Base-by-base conservation (phyloP, 2,888 invertebrate species). In the Drosophila mayaguana region DNA sequence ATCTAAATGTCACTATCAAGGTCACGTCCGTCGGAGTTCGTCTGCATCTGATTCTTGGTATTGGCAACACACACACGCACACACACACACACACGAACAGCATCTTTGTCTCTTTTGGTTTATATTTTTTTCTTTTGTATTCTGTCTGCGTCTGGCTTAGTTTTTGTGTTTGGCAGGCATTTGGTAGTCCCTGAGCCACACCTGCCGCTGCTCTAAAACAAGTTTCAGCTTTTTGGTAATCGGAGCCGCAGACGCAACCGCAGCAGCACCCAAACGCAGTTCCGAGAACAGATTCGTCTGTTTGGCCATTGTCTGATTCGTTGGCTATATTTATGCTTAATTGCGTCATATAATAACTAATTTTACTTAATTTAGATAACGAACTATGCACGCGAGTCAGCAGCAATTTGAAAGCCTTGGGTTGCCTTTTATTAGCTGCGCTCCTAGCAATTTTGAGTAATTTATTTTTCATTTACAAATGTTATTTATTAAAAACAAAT, bases 1-100 rank as follows among this genome's bases (percentile, higher is more conserved):
- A 72, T 82, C 87, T 73, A 66, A 84, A 84, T 89, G 88, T 78
- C 89, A 87, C 66, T 82, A 77, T 79, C 86, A 86, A 86, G 86
- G 86, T 89, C 89, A 81, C 72, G 57, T 72, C 70, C 42, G 32
- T 48, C 53, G 45, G 56, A 70, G 74, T 67, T 70, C 69, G 61
- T 71, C 80, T 80, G 76, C 68, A 63, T 72, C 65, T 22, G 67
- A 65, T 87, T 88, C 86, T 71, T 61, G 76, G 89, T 79, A 87
- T 69, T 70, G 63, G 34, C 67, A 65, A n/a, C 34, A 60, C 28
- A 64, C 38, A 54, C 28, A 60, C 25, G 1, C 28, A 28, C 28
- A n/a, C n/a, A n/a, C n/a, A n/a, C n/a, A n/a, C 32, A 60, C 28
- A 63, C 38, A 54, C 28, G 57, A 25, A 56, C 53, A 60, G 48